These are phyloP conservation scores for Oligia latruncula DNA, from an alignment of 2,888 invertebrate genomes.

Conservation along the genomic window DNA sequence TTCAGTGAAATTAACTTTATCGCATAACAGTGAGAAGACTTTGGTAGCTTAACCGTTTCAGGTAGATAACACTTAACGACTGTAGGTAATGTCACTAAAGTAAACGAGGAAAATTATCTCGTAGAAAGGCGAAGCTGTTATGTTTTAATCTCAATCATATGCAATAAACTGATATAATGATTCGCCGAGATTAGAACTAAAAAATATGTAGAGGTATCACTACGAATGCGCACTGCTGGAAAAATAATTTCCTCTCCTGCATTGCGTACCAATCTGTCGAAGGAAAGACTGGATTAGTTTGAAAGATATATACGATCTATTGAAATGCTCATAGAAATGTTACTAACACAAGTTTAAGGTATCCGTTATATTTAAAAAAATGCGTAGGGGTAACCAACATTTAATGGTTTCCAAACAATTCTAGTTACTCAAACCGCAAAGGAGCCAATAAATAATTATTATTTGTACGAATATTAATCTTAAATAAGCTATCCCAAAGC, in stretches of 20 bases:
- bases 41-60: background rate
- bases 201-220: conserved; percentile 27
- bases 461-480: conserved; percentile 56
- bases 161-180: background rate
- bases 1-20: conserved; percentile 1
- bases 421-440: conserved; percentile 12
- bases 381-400: background rate
- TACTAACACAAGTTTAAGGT: background rate
- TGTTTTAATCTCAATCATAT: conserved; percentile 1
- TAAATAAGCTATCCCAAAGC: conserved; percentile 52
- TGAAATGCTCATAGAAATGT: conserved; percentile 6
- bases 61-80: conserved; percentile 6
- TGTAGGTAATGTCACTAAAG: background rate
- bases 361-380: background rate
- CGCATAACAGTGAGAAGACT: conserved; percentile 1
- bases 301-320: conserved; percentile 15
- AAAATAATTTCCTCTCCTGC: conserved; percentile 46
- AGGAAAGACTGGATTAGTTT: conserved; percentile 20
- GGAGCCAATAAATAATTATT: conserved; percentile 45
- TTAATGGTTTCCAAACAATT: conserved; percentile 20
- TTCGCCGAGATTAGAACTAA: conserved; percentile 36
- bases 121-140: background rate
- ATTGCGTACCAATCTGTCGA: conserved; percentile 51
- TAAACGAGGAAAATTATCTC: background rate
- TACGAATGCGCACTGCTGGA: conserved; percentile 62